These are phyloP conservation scores for Nothobranchius furzeri DNA, from an alignment of 2,113 vertebrate species.

Conservation along the genomic window DNA sequence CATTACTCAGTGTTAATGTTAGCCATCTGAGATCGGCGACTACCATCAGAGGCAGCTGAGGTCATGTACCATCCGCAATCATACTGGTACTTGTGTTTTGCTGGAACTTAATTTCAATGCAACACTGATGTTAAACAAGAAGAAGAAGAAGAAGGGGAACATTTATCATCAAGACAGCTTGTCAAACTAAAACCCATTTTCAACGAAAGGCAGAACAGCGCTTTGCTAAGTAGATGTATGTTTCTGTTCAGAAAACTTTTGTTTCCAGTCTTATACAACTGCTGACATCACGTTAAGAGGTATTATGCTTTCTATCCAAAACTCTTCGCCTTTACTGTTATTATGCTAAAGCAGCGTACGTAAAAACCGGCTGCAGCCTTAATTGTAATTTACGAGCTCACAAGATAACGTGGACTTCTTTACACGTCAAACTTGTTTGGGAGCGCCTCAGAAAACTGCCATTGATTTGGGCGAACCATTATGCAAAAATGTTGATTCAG, in stretches of 20 bases:
- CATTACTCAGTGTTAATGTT: conserved; percentile 31
- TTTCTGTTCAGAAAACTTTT: conserved; percentile 32
- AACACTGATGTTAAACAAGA: conserved; percentile 28
- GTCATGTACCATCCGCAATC: conserved; percentile 43
- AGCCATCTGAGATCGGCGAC: conserved; percentile 40
- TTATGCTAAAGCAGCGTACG: conserved; percentile 30
- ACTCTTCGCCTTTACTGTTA: conserved; percentile 17
- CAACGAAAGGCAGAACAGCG: conserved; percentile 34
- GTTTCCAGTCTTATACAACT: conserved; percentile 13
- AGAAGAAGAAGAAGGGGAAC: conserved; percentile 1
- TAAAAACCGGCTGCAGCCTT: conserved; percentile 31
- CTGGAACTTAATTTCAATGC: conserved; percentile 52
- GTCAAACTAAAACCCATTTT: conserved; percentile 49
- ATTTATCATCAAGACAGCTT: conserved; percentile 62
- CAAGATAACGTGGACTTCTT: conserved; percentile 13
- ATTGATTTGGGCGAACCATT: conserved; percentile 11
- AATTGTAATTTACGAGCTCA: conserved; percentile 36
- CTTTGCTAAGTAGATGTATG: conserved; percentile 25
- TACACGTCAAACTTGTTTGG: conserved; percentile 3
- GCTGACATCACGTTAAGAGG: conserved; percentile 32
- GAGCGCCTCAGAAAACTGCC: conserved; percentile 33
- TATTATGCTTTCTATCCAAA: conserved; percentile 9
- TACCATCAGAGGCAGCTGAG: conserved; percentile 30
- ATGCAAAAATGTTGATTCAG: conserved; percentile 15
- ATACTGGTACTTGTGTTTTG: conserved; percentile 25